Base-by-base conservation (phyloP, 2,113 vertebrate species). In the Empidonax traillii region DNA sequence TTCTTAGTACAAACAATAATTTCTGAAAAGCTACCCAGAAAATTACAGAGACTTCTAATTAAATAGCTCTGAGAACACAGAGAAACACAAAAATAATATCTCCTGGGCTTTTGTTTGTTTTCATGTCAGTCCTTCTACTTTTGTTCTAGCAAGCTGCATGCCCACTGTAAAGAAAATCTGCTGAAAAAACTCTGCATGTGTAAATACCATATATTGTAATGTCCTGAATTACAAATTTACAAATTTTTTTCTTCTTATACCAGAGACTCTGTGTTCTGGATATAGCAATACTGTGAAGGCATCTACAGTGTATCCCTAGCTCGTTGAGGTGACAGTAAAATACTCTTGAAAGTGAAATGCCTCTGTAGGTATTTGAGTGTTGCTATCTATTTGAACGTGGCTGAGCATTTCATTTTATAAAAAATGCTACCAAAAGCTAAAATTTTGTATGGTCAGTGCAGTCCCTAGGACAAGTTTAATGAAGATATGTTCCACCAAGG, bases 381-480 rank as follows among this genome's bases (percentile, higher is more conserved):
- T 97, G 97, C 98, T 98, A 97, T 97, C 98, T 97, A 98, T 98
- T 97, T 97, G 96, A 92, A 97, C 3, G 51, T 79, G 87, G 87
- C 84, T 80, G 93, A 98, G 94, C 94, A 97, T 95, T 95, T 96
- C 4, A 82, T 90, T 96, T 93, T 95, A 96, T 96, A 74, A 97
- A 97, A 97, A 98, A 98, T 90, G 92, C 65, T 92, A 96, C 84
- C 81, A 85, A 97, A 96, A 90, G 88, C 72, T 97, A 92, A 83
- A 96, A 91, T 93, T 94, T 63, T 96, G 65, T 94, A 90, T 95
- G 89, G 79, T 97, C 97, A 97, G 94, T 97, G 96, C 93, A 96
- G 94, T 98, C 72, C 68, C 89, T 95, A 96, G 92, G 91, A 77
- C 85, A 96, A 91, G 85, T 95, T 85, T 94, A 94, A 97, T 66